phyloP scores from a whole-genome alignment of 1,140 invertebrate species.

The Musca vetustissima region DNA sequence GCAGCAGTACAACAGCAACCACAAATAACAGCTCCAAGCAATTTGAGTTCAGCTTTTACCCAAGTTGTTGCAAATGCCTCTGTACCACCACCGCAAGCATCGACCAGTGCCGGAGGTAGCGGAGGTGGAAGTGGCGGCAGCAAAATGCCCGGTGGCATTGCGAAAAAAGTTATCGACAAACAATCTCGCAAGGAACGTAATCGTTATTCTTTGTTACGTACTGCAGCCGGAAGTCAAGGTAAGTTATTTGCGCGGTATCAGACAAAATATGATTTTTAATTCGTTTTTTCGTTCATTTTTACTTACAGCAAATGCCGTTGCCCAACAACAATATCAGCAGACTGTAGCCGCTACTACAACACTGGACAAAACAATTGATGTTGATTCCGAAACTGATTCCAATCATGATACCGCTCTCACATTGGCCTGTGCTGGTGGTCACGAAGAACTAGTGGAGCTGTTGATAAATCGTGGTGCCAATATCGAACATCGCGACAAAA shows the following conservation, averaged over 20 bases:
- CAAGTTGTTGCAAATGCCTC: slow-evolving; percentile 7
- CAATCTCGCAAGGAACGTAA: slow-evolving; percentile 52
- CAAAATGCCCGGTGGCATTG: slow-evolving; percentile 56
- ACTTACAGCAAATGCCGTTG: slow-evolving; percentile 35
- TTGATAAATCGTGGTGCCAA: slow-evolving; percentile 87
- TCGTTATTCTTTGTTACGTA: slow-evolving; percentile 48
- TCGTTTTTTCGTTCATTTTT: neutral
- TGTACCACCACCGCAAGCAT: slow-evolving; percentile 43
- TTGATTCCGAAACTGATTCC: slow-evolving; percentile 95
- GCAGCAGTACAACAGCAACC: neutral
- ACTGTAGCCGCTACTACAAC: slow-evolving; percentile 53
- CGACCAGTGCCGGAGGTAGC: slow-evolving; percentile 25
- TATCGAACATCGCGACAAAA: slow-evolving; percentile 98
- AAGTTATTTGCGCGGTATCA: neutral
- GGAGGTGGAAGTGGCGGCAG: slow-evolving; percentile 26
- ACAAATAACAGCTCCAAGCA: slow-evolving; percentile 27
- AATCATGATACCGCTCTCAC: slow-evolving; percentile 98
- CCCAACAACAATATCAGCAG: slow-evolving; percentile 51
- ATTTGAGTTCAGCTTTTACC: slow-evolving; percentile 31
- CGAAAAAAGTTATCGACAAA: slow-evolving; percentile 53
- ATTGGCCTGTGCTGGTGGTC: slow-evolving; percentile 94
- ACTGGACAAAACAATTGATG: slow-evolving; percentile 73
- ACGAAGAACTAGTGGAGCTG: slow-evolving; percentile 92
- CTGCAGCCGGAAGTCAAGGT: slow-evolving; percentile 58
- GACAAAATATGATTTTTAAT: neutral